Percentiles rank a stretch among this genome's conserved stretches.
Evolutionary conservation across 2,888 invertebrate species (phyloP).

Genomic region (Lordiphosa andalusiaca): DNA sequence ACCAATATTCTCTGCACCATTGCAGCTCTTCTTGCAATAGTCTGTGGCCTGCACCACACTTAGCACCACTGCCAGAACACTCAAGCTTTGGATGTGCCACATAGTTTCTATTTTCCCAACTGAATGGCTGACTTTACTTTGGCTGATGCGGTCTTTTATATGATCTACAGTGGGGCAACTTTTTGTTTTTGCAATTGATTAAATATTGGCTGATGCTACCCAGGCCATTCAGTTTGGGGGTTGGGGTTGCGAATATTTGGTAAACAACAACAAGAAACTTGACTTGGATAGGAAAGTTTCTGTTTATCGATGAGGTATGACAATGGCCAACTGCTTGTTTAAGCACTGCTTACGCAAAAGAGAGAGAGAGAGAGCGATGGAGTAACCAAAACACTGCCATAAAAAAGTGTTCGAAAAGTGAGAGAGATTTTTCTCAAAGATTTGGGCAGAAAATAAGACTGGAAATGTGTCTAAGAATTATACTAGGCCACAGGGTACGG

Average conservation of each 20-base stretch:
- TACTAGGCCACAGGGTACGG: too few species aligned
- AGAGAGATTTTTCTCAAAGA: too few species aligned
- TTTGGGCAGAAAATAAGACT: too few species aligned
- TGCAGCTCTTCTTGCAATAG: slow-evolving; percentile 38
- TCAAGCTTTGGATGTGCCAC: slow-evolving; percentile 22
- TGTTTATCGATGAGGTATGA: neutral
- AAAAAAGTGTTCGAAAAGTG: too few species aligned
- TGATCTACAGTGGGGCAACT: slow-evolving; percentile 11
- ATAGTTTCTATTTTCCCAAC: slow-evolving; percentile 32
- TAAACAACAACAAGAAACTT: slow-evolving; percentile 3
- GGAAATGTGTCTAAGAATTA: too few species aligned
- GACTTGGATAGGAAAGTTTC: neutral
- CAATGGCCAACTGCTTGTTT: too few species aligned
- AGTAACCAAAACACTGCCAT: too few species aligned
- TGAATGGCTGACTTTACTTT: slow-evolving; percentile 24
- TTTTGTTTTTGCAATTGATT: slow-evolving; percentile 49
- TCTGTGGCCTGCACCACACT: slow-evolving; percentile 32
- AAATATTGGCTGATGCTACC: slow-evolving; percentile 50
- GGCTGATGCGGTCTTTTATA: slow-evolving; percentile 34
- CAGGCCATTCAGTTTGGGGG: neutral
- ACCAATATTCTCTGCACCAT: slow-evolving; percentile 37
- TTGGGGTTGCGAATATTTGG: too few species aligned
- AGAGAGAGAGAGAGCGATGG: too few species aligned
- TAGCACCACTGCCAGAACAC: slow-evolving; percentile 20
- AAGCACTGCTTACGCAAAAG: too few species aligned